Conservation (phyloP, 1,140 invertebrate genomes). For the Drosophila leontia region DNA sequence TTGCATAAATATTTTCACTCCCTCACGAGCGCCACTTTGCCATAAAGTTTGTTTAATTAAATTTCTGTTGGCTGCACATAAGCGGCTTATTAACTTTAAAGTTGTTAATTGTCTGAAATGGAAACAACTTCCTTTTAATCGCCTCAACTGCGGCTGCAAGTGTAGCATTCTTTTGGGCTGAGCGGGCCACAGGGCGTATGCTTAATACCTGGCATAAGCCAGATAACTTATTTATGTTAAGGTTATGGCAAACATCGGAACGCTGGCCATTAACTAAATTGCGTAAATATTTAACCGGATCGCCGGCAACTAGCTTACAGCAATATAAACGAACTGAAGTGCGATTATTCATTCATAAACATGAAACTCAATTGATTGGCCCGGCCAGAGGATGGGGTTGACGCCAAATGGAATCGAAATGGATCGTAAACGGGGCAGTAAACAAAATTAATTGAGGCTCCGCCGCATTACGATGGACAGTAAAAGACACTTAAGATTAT, state of each 20-base stretch:
- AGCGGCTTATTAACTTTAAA: constrained; percentile 65
- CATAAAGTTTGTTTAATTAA: constrained; percentile 55
- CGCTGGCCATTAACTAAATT: constrained; percentile 24
- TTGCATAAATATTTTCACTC: constrained; percentile 43
- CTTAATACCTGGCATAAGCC: constrained; percentile 19
- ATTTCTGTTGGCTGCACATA: constrained; percentile 37
- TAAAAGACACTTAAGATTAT: constrained; percentile 73
- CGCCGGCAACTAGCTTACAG: constrained; percentile 13
- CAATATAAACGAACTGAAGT: constrained; percentile 19
- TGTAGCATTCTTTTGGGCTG: neutral
- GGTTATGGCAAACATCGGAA: constrained; percentile 14
- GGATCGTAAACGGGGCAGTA: constrained; percentile 34
- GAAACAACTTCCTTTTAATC: constrained; percentile 35
- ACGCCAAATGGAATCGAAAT: constrained; percentile 23
- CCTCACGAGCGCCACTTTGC: neutral
- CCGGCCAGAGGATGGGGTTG: neutral
- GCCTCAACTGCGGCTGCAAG: constrained; percentile 29
- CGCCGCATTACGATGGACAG: constrained; percentile 32
- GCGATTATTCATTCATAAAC: constrained; percentile 42
- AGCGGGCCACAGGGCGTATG: constrained; percentile 20
- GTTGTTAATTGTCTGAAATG: constrained; percentile 61
- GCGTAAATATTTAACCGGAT: constrained; percentile 43
- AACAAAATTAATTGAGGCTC: constrained; percentile 63
- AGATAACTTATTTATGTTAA: constrained; percentile 23
- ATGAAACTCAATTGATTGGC: constrained; percentile 37